Percentiles rank a stretch among this genome's conserved stretches.
Conservation (phyloP, 2,113 vertebrate species). For the Stictonetta naevosa region DNA sequence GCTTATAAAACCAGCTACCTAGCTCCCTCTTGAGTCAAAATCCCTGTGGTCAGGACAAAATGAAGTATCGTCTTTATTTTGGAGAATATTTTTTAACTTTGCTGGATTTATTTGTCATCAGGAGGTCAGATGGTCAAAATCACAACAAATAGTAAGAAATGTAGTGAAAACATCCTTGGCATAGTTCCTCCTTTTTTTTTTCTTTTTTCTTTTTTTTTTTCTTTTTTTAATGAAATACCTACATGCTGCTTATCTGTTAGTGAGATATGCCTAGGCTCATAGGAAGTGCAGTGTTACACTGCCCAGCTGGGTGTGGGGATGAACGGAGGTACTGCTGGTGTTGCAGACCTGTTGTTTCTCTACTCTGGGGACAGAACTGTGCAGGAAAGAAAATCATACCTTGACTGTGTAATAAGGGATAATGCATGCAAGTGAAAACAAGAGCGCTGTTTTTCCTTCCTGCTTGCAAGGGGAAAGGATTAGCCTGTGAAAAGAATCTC, state of each 20-base stretch:
- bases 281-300: not conserved
- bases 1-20: slow-evolving; percentile 37
- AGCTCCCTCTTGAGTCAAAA: slow-evolving; percentile 72
- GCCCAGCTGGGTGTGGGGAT: not conserved
- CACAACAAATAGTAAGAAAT: not conserved
- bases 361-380: not conserved
- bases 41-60: not conserved
- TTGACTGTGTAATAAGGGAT: not conserved
- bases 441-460: not conserved
- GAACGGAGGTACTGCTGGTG: not conserved
- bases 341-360: not conserved
- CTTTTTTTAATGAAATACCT: not conserved
- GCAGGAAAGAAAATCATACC: not conserved
- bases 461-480: not conserved
- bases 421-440: not conserved
- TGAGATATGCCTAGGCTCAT: not conserved
- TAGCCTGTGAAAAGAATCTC: not conserved
- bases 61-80: not conserved
- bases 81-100: not conserved
- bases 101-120: not conserved
- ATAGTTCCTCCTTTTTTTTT: not conserved
- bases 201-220: not conserved
- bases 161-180: not conserved
- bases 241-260: not conserved
- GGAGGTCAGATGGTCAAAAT: not conserved